Conservation (phyloP, 2,113 vertebrate genomes). For the Dasyurus viverrinus region DNA sequence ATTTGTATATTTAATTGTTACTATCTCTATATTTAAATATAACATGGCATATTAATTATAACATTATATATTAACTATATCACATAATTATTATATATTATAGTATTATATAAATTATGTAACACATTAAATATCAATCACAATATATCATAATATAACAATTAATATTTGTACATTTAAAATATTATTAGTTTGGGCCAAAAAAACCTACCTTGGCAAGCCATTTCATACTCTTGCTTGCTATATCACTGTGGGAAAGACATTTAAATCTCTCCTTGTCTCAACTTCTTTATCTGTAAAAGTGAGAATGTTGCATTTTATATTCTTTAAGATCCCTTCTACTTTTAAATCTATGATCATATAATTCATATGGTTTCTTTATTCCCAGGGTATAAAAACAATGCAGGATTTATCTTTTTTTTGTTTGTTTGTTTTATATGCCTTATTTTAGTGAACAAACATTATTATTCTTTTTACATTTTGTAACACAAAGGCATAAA, state of each 20-base stretch:
- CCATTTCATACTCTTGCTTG: not conserved
- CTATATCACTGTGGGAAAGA: not conserved
- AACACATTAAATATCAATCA: no score
- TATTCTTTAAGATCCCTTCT: not conserved
- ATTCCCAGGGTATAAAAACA: slow-evolving; percentile 55
- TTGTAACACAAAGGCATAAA: slow-evolving; percentile 39
- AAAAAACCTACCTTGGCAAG: not conserved
- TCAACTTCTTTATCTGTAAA: not conserved
- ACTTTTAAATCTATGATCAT: not conserved
- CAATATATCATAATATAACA: not conserved
- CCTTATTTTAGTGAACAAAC: slow-evolving; percentile 20
- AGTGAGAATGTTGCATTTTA: not conserved
- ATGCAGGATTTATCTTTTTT: slow-evolving; percentile 12
- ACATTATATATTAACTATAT: no score
- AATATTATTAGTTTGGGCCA: not conserved
- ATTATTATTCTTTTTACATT: slow-evolving; percentile 22
- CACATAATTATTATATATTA: no score
- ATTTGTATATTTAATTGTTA: no score
- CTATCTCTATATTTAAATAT: no score
- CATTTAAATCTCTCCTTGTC: not conserved
- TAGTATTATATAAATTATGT: no score
- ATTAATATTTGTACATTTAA: not conserved
- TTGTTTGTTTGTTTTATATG: not conserved
- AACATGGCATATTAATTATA: no score
- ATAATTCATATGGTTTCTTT: not conserved